Conservation (phyloP, 37 sponge, comb jelly and placozoan species). For the Axinella damicornis region DNA sequence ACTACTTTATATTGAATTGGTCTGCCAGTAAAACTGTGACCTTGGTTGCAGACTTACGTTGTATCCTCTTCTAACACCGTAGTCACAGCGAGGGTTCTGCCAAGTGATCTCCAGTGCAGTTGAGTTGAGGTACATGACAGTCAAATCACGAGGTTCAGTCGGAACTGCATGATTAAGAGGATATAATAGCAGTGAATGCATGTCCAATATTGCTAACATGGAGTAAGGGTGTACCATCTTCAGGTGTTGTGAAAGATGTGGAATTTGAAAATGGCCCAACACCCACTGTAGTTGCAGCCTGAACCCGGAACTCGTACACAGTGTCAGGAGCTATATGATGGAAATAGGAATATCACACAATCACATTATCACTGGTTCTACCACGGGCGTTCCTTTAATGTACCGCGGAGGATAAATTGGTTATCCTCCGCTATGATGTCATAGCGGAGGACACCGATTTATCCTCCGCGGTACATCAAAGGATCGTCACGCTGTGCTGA, state of each 20-base stretch:
- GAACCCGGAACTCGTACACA: slow-evolving; percentile 39
- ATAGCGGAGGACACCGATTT: no score
- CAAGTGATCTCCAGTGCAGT: slow-evolving; percentile 24
- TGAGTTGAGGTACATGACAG: slow-evolving; percentile 18
- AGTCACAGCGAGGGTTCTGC: slow-evolving; percentile 31
- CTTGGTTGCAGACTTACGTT: background rate
- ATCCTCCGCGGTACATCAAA: no score
- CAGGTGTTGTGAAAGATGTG: slow-evolving; percentile 20
- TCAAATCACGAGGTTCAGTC: background rate
- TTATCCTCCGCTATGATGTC: no score
- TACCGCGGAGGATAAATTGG: no score
- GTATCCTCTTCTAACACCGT: slow-evolving; percentile 42
- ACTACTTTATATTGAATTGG: no score
- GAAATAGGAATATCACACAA: background rate
- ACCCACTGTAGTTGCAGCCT: slow-evolving; percentile 27
- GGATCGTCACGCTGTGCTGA: no score
- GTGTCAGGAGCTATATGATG: slow-evolving; percentile 45
- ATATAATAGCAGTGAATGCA: background rate
- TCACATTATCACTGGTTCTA: background rate
- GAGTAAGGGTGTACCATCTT: slow-evolving; percentile 14
- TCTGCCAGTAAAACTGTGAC: background rate
- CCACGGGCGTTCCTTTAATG: background rate
- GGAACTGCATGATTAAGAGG: slow-evolving; percentile 8
- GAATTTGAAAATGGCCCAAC: slow-evolving; percentile 26
- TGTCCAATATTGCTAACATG: background rate